Evolutionary conservation across 2,113 vertebrate genomes (phyloP).

Genomic region (Oreochromis niloticus): DNA sequence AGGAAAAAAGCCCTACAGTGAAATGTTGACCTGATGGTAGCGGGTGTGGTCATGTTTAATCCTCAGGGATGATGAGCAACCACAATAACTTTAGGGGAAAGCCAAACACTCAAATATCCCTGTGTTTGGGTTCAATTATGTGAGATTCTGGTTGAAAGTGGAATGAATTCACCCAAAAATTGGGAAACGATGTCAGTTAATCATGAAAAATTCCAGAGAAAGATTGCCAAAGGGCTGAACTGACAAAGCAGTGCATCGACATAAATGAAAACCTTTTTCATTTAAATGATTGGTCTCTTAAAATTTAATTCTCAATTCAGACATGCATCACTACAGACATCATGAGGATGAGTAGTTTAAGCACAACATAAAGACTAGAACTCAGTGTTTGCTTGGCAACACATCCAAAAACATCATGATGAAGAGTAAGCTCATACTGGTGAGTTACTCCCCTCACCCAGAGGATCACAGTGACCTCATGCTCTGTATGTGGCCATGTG

Average conservation of each 20-base stretch:
- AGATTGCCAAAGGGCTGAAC: not conserved
- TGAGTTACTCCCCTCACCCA: conserved; percentile 22
- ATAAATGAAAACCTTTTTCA: not conserved
- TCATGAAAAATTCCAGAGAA: not conserved
- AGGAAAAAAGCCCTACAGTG: not conserved
- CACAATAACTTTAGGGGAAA: not conserved
- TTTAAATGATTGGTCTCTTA: not conserved
- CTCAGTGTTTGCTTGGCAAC: not conserved
- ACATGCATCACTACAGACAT: not conserved
- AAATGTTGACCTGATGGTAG: not conserved
- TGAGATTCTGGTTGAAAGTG: not conserved
- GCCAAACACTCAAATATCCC: not conserved
- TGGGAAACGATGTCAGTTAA: not conserved
- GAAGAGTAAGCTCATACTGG: conserved; percentile 13
- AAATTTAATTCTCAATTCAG: not conserved
- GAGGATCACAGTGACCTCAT: conserved; percentile 34
- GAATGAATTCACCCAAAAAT: not conserved
- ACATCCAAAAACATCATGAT: not conserved
- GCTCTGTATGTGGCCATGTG: conserved; percentile 2
- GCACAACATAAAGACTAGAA: not conserved
- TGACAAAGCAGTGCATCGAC: not conserved
- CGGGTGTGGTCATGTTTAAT: not conserved
- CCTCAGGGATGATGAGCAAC: not conserved
- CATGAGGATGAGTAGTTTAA: not conserved
- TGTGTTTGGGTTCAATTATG: not conserved